Evolutionary conservation across 2,113 vertebrate genomes (phyloP).

Genomic region (Larimichthys crocea): DNA sequence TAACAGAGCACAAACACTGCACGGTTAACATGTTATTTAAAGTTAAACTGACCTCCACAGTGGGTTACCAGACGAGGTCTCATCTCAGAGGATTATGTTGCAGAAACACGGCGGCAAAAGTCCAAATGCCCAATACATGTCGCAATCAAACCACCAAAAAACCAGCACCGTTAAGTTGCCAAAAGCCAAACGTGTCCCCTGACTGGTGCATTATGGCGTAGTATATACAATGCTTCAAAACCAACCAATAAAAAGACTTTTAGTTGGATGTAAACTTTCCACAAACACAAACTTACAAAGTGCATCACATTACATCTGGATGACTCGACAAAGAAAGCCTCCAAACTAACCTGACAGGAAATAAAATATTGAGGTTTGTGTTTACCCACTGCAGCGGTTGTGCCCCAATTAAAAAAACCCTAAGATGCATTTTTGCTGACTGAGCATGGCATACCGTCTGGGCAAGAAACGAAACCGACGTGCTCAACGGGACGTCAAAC

Average conservation of each 20-base stretch:
- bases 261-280: neutral
- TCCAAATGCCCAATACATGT: too few species aligned
- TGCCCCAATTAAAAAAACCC: conserved; percentile 30
- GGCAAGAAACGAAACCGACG: conserved; percentile 21
- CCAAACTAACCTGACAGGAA: neutral
- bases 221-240: neutral
- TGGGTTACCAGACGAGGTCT: neutral
- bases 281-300: neutral
- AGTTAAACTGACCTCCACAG: neutral
- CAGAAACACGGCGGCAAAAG: too few species aligned
- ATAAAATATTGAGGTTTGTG: neutral
- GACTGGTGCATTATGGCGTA: neutral
- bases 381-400: neutral
- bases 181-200: neutral
- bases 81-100: too few species aligned
- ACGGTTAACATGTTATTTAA: neutral
- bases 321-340: neutral
- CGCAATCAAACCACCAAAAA: too few species aligned
- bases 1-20: neutral
- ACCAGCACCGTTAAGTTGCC: too few species aligned
- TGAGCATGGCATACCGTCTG: conserved; percentile 16
- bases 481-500: conserved; percentile 34
- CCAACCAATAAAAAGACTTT: neutral
- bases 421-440: conserved; percentile 57
- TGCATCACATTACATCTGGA: neutral